A percentile compares a stretch with the other conserved stretches of the same genome.
Conservation (phyloP, 2,797 vertebrate genomes). For the Masticophis lateralis region DNA sequence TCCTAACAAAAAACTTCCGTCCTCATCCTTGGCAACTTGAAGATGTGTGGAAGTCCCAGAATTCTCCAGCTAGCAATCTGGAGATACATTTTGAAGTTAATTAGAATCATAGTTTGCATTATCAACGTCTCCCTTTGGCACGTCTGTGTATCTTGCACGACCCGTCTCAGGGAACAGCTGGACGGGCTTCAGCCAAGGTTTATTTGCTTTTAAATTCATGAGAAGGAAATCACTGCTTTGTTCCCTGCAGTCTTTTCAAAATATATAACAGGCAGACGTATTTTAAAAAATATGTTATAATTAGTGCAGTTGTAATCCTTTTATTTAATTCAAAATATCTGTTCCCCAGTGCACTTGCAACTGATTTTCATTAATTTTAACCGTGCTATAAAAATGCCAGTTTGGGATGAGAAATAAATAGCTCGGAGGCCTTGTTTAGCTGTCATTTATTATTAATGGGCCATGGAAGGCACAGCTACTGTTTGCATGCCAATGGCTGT, state of each 20-base stretch:
- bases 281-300: slow-evolving; percentile 41
- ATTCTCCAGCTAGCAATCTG: not conserved
- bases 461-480: slow-evolving; percentile 38
- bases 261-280: not conserved
- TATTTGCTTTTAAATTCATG: slow-evolving; percentile 21
- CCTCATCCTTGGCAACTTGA: not conserved
- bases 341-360: slow-evolving; percentile 51
- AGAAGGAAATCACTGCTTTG: not conserved
- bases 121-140: not conserved
- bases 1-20: not conserved
- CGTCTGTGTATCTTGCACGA: no score
- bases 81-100: not conserved
- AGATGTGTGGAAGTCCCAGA: not conserved
- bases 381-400: slow-evolving; percentile 50
- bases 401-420: slow-evolving; percentile 42
- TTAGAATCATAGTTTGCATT: not conserved
- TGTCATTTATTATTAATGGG: slow-evolving; percentile 31
- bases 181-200: slow-evolving; percentile 8
- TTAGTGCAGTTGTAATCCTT: slow-evolving; percentile 36
- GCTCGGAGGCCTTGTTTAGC: slow-evolving; percentile 36
- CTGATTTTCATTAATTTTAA: slow-evolving; percentile 54
- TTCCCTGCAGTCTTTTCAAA: slow-evolving; percentile 20
- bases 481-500: slow-evolving; percentile 25
- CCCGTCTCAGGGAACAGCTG: not conserved
- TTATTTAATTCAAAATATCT: slow-evolving; percentile 23